phyloP scores from a whole-genome alignment of 2,888 invertebrate species.

The Eledona agricola region DNA sequence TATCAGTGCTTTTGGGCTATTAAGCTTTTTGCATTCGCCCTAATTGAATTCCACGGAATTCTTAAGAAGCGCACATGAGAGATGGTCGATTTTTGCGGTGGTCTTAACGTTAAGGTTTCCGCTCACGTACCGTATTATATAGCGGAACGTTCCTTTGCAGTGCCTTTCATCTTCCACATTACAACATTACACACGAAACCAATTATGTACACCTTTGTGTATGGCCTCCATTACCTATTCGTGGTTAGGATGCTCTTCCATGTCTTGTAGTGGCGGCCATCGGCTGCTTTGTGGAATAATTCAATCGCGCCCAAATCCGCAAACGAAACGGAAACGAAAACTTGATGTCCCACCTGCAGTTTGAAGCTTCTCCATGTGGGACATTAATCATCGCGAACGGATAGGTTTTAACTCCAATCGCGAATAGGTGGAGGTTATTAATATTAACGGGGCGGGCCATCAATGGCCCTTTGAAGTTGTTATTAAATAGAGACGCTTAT shows the following conservation, averaged over 20 bases:
- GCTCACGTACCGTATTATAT: constrained; percentile 60
- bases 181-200: constrained; percentile 62
- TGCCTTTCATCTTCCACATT: constrained; percentile 62
- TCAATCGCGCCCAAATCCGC: constrained; percentile 4
- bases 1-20: too few species aligned
- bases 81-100: constrained; percentile 49
- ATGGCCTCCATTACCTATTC: constrained; percentile 56
- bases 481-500: constrained; percentile 26
- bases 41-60: constrained; percentile 49
- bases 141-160: constrained; percentile 53
- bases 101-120: constrained; percentile 54
- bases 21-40: too few species aligned
- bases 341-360: constrained; percentile 16
- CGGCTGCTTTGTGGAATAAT: constrained; percentile 17
- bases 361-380: background rate
- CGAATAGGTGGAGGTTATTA: constrained; percentile 12
- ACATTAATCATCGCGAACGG: constrained; percentile 17
- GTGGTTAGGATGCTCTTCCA: constrained; percentile 34
- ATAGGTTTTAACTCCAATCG: constrained; percentile 14
- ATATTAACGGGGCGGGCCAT: constrained; percentile 15
- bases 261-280: constrained; percentile 21
- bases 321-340: background rate
- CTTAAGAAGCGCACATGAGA: constrained; percentile 35
- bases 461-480: constrained; percentile 19
- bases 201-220: constrained; percentile 63